Base-by-base conservation (phyloP, 2,797 vertebrate species). In the Enteromius anoplus region DNA sequence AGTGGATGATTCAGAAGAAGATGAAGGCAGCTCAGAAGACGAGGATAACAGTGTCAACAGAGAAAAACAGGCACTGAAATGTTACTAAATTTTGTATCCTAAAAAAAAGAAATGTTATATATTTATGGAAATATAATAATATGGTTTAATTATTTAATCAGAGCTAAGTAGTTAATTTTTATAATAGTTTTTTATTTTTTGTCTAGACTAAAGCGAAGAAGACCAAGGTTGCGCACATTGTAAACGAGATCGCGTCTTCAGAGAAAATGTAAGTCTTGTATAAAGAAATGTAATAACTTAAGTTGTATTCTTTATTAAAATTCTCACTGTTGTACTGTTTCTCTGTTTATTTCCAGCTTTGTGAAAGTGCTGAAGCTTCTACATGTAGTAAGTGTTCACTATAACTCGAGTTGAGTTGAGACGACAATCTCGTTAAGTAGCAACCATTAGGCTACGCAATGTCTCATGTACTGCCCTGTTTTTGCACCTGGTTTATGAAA, bases 291-390 rank as follows among this genome's bases (percentile, higher is more conserved):
- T 9, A 55, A n/a, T 55, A 42, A 42, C 40, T 42, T 9, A 42
- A 42, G 40, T 42, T 42, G 40, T 9, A 42, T 42, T 42, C 8
- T 66, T 75, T 1, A 12, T 68, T 77, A 14, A n/a, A 45, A 79
- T 77, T 17, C 12, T 49, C 9, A 26, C n/a, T 23, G 15, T 34
- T 66, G 29, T 51, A 9, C 9, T 7, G 0, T 49, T 40, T 23
- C 17, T 83, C 88, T 82, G 90, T 90, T 93, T 89, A 53, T 88
- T 85, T 2, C 84, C 92, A 99, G 98, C 91, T 99, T 99, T 95
- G 98, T 99, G 87, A 96, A 98, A 66, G 97, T 97, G 84, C 95
- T 99, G 88, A 98, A 98, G 92, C 96, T 99, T 86, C 95, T 99
- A 83, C 96, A 99, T 89, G 96, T 99, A 86, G 98, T 99, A 94